A percentile compares a stretch with the other conserved stretches of the same genome.
Evolutionary conservation across 1,140 invertebrate genomes (phyloP).

Genomic region (Pogonomyrmex barbatus): DNA sequence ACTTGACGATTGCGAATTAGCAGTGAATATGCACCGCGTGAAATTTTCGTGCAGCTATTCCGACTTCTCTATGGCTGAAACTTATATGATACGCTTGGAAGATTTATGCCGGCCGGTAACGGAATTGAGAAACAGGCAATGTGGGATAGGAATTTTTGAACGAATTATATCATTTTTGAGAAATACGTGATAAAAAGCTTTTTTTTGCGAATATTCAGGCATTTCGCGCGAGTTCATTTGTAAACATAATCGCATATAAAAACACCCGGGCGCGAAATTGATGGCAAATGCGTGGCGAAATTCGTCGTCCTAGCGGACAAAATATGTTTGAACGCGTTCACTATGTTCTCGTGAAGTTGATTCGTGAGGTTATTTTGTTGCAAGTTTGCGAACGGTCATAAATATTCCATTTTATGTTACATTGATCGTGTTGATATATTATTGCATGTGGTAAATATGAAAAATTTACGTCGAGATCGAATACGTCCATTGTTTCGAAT

Average conservation of each 20-base stretch:
- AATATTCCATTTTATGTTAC: neutral
- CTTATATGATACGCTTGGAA: neutral
- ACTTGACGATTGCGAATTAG: too few species aligned
- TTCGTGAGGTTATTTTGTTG: neutral
- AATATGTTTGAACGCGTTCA: neutral
- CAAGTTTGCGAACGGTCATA: neutral
- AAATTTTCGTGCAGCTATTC: neutral
- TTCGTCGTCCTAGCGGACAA: neutral
- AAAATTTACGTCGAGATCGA: neutral
- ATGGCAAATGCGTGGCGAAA: neutral
- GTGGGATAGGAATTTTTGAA: neutral
- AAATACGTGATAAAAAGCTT: neutral
- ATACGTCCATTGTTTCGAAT: neutral
- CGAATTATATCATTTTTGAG: neutral
- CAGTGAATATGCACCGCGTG: constrained; percentile 10
- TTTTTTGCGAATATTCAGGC: neutral
- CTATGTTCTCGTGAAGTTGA: neutral
- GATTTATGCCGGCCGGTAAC: constrained; percentile 4
- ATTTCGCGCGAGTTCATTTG: neutral
- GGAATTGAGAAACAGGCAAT: neutral
- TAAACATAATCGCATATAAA: neutral
- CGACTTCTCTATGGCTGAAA: neutral
- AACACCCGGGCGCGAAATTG: neutral
- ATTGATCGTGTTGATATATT: neutral
- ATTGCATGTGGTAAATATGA: neutral